A percentile compares a stretch with the other conserved stretches of the same genome.
These are phyloP conservation scores for Dipodomys stephensi DNA, from an alignment of 2,113 vertebrate genomes.

Conservation along the genomic window DNA sequence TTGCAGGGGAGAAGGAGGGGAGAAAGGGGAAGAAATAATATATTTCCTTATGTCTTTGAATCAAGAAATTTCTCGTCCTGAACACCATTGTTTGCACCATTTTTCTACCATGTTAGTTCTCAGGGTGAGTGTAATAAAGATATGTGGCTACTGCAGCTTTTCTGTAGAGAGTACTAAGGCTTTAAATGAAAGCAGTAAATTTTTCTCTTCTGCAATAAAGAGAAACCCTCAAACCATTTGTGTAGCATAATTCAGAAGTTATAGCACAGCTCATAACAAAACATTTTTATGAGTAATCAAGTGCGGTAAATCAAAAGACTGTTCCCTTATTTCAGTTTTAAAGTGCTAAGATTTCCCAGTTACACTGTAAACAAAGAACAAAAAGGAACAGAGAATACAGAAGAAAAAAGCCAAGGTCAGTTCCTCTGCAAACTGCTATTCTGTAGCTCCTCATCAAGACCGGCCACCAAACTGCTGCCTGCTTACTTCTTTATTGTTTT, in stretches of 20 bases:
- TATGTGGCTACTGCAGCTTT: slow-evolving; percentile 10
- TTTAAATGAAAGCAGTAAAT: slow-evolving; percentile 78
- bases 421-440: background rate
- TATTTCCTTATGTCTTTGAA: slow-evolving; percentile 10
- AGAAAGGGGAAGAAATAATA: background rate
- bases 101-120: slow-evolving; percentile 12
- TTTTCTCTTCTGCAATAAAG: slow-evolving; percentile 45
- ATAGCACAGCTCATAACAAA: slow-evolving; percentile 52
- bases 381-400: background rate
- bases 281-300: slow-evolving; percentile 59
- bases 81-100: background rate
- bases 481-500: background rate
- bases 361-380: background rate
- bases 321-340: slow-evolving; percentile 31
- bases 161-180: slow-evolving; percentile 44
- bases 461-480: background rate
- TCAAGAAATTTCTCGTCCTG: background rate
- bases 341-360: slow-evolving; percentile 21
- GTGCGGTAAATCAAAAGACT: background rate
- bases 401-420: background rate
- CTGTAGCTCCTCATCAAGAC: background rate
- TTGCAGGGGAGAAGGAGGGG: background rate
- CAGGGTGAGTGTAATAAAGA: slow-evolving; percentile 37
- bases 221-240: slow-evolving; percentile 58
- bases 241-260: slow-evolving; percentile 56